A percentile compares a stretch with the other conserved stretches of the same genome.
Conservation (phyloP, 1,140 invertebrate species). For the Babylonia areolata region DNA sequence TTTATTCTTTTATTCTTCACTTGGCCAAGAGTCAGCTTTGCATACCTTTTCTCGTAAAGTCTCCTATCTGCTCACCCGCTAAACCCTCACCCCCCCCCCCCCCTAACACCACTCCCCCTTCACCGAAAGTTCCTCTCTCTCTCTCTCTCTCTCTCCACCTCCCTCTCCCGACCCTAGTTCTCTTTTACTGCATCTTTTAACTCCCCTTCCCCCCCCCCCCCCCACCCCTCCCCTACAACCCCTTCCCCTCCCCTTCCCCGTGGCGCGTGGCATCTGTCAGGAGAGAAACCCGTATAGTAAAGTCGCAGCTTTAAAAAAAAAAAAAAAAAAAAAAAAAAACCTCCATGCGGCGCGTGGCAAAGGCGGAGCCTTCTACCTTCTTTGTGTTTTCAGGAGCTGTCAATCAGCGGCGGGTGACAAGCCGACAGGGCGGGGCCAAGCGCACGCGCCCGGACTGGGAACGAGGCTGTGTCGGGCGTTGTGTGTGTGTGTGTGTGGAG, state of each 20-base stretch:
- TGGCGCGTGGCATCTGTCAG: constrained; percentile 29
- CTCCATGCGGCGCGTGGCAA: constrained; percentile 18
- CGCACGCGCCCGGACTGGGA: constrained; percentile 34
- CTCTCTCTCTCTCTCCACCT: too few relatives aligned
- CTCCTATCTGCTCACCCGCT: not conserved
- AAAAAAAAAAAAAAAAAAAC: too few relatives aligned
- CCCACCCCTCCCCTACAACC: not conserved
- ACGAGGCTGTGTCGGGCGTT: constrained; percentile 38
- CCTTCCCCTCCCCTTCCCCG: not conserved
- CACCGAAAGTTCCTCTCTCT: too few relatives aligned
- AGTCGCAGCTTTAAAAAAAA: too few relatives aligned
- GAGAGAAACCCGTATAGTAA: not conserved
- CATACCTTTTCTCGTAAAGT: too few relatives aligned
- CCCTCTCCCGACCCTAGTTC: too few relatives aligned
- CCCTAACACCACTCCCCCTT: not conserved
- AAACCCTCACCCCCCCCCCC: not conserved
- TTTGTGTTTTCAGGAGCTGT: constrained; percentile 31
- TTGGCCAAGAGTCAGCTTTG: too few relatives aligned
- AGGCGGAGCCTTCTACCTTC: constrained; percentile 7
- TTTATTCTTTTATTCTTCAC: too few relatives aligned
- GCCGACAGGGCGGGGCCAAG: constrained; percentile 49
- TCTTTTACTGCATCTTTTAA: not conserved
- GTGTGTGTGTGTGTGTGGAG: constrained; percentile 34
- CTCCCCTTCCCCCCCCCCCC: not conserved
- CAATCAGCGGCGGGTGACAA: constrained; percentile 50